Conservation (phyloP, 2,797 vertebrate species). For the Intellagama lesueurii region DNA sequence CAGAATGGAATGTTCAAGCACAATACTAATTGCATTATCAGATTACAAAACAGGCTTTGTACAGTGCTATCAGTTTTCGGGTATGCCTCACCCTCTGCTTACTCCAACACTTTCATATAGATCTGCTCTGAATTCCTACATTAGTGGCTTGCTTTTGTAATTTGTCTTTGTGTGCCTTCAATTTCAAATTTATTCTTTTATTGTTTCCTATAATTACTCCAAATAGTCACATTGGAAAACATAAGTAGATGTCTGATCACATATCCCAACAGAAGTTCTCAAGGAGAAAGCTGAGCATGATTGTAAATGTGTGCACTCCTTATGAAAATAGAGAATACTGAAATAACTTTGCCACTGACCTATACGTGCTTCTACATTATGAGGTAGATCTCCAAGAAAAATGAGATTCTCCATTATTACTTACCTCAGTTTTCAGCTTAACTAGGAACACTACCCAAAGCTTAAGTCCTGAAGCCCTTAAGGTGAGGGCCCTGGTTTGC, state of each 20-base stretch:
- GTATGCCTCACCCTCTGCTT: slow-evolving; percentile 3
- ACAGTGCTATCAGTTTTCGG: neutral
- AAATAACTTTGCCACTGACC: neutral
- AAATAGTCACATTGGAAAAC: neutral
- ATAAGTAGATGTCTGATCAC: neutral
- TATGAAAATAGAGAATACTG: neutral
- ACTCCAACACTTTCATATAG: slow-evolving; percentile 7
- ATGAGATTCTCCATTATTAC: neutral
- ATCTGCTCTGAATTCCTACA: neutral
- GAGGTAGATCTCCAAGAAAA: neutral
- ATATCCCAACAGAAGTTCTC: neutral
- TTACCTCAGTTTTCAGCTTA: neutral
- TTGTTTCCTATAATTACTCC: neutral
- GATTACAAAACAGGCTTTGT: slow-evolving; percentile 27
- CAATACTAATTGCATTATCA: slow-evolving; percentile 17
- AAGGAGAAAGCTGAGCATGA: neutral
- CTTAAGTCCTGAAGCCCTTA: neutral
- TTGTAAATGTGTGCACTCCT: neutral
- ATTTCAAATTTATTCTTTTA: slow-evolving; percentile 3
- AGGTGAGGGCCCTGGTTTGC: neutral
- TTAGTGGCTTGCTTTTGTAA: neutral
- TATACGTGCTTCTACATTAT: neutral
- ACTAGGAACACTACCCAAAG: neutral
- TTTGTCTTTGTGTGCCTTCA: neutral
- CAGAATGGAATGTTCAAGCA: slow-evolving; percentile 21